Conservation (phyloP, 2,888 invertebrate genomes). For the Pseudococcus viburni region DNA sequence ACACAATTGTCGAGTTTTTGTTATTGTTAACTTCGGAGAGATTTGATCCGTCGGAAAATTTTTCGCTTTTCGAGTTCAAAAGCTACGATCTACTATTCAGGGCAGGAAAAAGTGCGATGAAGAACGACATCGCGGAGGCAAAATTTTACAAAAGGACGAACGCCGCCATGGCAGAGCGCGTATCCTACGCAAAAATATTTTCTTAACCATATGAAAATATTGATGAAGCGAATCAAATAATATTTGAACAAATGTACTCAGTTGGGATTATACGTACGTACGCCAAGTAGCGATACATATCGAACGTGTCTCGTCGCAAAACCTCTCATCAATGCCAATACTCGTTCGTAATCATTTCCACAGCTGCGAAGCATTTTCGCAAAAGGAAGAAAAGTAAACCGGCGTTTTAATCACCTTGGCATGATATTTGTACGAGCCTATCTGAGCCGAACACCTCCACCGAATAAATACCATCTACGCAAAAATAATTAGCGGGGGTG, state of each 20-base stretch:
- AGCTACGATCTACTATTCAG: not conserved
- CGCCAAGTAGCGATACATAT: not conserved
- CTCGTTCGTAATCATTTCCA: not conserved
- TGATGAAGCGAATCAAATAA: constrained; percentile 36
- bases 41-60: not conserved
- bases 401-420: constrained; percentile 24
- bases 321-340: not conserved
- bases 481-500: constrained; percentile 8
- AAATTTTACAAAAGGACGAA: not conserved
- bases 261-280: constrained; percentile 1
- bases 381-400: constrained; percentile 9
- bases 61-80: not conserved
- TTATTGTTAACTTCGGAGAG: not conserved
- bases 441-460: not conserved
- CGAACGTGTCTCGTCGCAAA: not conserved
- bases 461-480: constrained; percentile 25
- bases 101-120: not conserved
- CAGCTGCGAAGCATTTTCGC: not conserved
- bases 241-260: constrained; percentile 42
- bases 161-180: no score
- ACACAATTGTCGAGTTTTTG: not conserved
- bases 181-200: constrained; percentile 15
- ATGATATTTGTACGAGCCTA: not conserved
- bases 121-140: not conserved
- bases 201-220: constrained; percentile 34